These are phyloP conservation scores for Cirrhinus molitorella DNA, from an alignment of 2,797 vertebrate genomes.

Conservation along the genomic window DNA sequence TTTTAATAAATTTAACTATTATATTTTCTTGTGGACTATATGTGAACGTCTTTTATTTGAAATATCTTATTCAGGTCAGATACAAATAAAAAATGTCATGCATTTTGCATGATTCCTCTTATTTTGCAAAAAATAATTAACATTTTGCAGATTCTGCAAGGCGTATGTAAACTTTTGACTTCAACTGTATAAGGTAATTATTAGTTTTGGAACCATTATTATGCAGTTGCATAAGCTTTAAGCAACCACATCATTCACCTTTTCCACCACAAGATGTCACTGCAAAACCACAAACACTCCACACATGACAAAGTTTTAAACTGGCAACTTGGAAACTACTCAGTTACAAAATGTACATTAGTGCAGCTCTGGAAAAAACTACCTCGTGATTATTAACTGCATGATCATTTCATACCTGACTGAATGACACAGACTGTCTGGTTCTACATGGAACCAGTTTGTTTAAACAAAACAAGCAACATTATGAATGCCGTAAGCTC, in stretches of 20 bases:
- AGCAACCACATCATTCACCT: neutral
- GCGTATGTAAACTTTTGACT: too few species aligned
- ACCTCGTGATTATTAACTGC: neutral
- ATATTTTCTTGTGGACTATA: too few species aligned
- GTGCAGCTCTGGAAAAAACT: neutral
- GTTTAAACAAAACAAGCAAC: slow-evolving; percentile 7
- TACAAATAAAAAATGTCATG: too few species aligned
- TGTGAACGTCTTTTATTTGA: too few species aligned
- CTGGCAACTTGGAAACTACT: neutral
- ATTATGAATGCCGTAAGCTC: neutral
- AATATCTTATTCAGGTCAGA: too few species aligned
- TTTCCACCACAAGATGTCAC: slow-evolving; percentile 24
- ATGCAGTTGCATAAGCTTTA: neutral
- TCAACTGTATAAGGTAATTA: neutral
- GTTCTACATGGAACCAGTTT: neutral
- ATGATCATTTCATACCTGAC: neutral
- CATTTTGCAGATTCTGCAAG: too few species aligned
- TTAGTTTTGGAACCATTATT: neutral
- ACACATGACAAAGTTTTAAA: neutral
- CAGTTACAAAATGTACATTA: neutral
- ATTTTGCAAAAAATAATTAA: too few species aligned
- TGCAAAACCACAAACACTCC: slow-evolving; percentile 4
- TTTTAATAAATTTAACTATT: too few species aligned
- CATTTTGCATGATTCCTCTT: too few species aligned
- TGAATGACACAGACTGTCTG: neutral